A percentile compares a stretch with the other conserved stretches of the same genome.
Conservation (phyloP, 2,888 invertebrate genomes). For the Parasteatoda lunata region DNA sequence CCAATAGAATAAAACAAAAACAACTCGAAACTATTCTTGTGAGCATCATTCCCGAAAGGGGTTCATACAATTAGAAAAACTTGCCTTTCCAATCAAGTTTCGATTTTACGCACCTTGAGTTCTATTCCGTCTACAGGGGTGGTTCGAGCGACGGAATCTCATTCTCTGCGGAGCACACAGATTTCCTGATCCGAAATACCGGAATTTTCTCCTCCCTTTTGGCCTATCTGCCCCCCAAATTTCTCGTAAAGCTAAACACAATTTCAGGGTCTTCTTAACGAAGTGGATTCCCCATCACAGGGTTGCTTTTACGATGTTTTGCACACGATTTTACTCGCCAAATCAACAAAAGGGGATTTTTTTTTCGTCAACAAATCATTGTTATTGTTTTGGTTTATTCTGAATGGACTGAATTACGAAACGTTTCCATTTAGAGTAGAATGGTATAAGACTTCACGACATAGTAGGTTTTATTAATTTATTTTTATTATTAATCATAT, state of each 20-base stretch:
- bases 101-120: constrained; percentile 66
- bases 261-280: constrained; percentile 63
- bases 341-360: neutral
- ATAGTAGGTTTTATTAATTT: too few species aligned
- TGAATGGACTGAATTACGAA: too few species aligned
- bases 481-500: too few species aligned
- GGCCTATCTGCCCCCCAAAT: constrained; percentile 20
- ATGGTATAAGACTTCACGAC: too few species aligned
- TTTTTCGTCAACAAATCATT: neutral
- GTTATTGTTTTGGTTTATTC: too few species aligned
- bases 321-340: constrained; percentile 36
- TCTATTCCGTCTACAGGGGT: constrained; percentile 27
- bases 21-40: neutral
- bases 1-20: neutral
- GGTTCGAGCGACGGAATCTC: constrained; percentile 23
- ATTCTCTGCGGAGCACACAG: constrained; percentile 51
- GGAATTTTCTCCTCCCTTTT: constrained; percentile 11
- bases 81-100: constrained; percentile 51
- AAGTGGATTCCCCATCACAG: constrained; percentile 55
- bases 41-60: neutral
- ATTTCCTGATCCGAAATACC: constrained; percentile 55
- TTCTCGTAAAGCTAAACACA: constrained; percentile 53
- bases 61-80: constrained; percentile 52
- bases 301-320: constrained; percentile 33
- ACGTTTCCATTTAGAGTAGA: too few species aligned